Percentiles rank a stretch among this genome's conserved stretches.
phyloP scores from a whole-genome alignment of 2,797 vertebrate genomes.

The Macrochelys suwanniensis region DNA sequence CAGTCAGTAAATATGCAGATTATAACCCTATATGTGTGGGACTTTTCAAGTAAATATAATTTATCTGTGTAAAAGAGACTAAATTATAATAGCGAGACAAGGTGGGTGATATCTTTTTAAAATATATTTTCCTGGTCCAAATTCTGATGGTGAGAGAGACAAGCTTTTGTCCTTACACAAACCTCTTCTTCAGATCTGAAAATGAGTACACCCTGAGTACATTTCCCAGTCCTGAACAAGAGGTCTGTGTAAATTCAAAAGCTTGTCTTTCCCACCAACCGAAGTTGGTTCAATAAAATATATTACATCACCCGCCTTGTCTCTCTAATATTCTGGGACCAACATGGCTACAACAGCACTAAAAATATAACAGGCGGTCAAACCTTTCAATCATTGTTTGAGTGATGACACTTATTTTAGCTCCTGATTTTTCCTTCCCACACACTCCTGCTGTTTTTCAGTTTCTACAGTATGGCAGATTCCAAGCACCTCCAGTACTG shows the following conservation, averaged over 20 bases:
- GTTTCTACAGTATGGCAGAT: constrained; percentile 27
- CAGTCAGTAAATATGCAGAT: not conserved
- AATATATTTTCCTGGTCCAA: not conserved
- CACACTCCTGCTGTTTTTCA: not conserved
- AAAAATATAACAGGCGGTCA: not conserved
- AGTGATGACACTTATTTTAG: not conserved
- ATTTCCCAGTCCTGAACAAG: not conserved
- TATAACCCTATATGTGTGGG: not conserved
- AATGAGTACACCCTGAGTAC: no score
- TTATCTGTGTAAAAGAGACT: not conserved
- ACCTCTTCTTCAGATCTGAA: not conserved
- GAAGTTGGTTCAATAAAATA: not conserved
- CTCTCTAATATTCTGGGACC: not conserved
- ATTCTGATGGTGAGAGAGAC: not conserved
- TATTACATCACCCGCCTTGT: not conserved
- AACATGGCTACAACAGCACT: not conserved
- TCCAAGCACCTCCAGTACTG: not conserved
- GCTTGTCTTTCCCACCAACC: not conserved
- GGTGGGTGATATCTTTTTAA: not conserved
- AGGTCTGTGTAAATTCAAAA: not conserved
- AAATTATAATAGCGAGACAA: not conserved
- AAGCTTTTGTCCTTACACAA: not conserved
- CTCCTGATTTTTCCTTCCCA: not conserved
- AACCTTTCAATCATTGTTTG: not conserved
- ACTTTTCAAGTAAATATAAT: constrained; percentile 17